Evolutionary conservation across 2,797 vertebrate species (phyloP), one percentile per base, ranked within the genome.

Genomic region (Bradypodion ventrale): DNA sequence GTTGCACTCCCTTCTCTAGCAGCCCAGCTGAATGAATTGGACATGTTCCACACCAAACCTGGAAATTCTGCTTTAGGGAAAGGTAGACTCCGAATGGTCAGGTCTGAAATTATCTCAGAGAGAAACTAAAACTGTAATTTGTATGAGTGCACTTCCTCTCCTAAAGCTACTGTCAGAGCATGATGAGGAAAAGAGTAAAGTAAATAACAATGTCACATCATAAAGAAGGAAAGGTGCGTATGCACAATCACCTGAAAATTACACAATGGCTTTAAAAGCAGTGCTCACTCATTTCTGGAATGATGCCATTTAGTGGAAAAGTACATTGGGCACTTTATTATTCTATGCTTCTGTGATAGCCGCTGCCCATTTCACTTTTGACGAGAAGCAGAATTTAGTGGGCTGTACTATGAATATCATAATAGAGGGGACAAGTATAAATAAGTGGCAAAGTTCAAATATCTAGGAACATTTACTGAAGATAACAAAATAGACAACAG

Each of bases 61-160:
- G 89, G 66, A 83, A 89, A 83, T 87, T 80, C 77, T 83, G 88
- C 90, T 91, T 92, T 88, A 91, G 88, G 80, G 69, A 88, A 92
- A 68, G 70, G 23, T 10, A 86, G 46, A 21, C 91, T 87, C 85
- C 75, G 88, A 83, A 84, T 69, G 85, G 73, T 35, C 79, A 83
- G 66, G 84, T 84, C 76, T 76, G 84, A 92, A 92, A 83, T 91
- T 82, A 7, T 3, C 85, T 52, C 29, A 81, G 49, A 89, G 88
- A 82, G 65, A 93, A 90, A 92, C 88, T 89, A 91, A n/a, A 92
- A 87, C 83, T 90, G 62, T 83, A 66, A 86, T 89, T 90, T 87
- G 79, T 2, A 27, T 83, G 75, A 90, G 84, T 82, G 89, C 85
- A n/a, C 60, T 27, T 84, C 62, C 66, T 92, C 60, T 84, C 37